Conservation (phyloP, 2,888 invertebrate genomes). For the Harpagoxenus sublaevis region DNA sequence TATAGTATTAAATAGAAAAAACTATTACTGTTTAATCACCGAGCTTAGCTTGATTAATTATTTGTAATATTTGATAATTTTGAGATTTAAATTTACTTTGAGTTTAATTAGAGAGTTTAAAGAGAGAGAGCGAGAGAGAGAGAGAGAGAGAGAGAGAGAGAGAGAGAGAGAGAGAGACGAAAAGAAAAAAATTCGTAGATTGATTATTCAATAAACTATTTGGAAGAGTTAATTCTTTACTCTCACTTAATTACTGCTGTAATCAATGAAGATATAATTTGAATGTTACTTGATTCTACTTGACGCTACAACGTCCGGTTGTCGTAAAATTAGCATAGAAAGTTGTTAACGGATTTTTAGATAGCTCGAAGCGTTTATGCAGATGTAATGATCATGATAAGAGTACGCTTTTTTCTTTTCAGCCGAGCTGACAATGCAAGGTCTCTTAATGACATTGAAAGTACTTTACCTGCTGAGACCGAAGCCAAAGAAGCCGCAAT, state of each 20-base stretch:
- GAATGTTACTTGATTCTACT: neutral
- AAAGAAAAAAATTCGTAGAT: neutral
- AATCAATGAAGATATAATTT: neutral
- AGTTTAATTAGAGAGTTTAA: neutral
- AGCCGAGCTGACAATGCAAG: slow-evolving; percentile 87
- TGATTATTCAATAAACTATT: neutral
- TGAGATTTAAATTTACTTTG: neutral
- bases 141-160: neutral
- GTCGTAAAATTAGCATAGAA: slow-evolving; percentile 36
- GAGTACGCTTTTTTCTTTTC: slow-evolving; percentile 59
- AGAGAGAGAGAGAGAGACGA: neutral
- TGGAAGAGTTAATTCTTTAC: neutral
- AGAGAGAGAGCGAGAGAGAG: neutral
- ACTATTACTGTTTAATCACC: neutral
- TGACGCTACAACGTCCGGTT: neutral
- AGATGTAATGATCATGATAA: slow-evolving; percentile 11
- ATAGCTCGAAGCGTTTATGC: neutral
- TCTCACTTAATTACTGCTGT: slow-evolving; percentile 12
- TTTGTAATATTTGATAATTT: neutral
- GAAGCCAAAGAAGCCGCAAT: slow-evolving; percentile 91
- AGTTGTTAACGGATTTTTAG: neutral
- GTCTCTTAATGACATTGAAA: slow-evolving; percentile 89
- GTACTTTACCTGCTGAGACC: slow-evolving; percentile 90
- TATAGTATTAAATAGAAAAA: neutral
- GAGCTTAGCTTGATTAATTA: neutral